Conservation (phyloP, 2,113 vertebrate genomes). For the Antigone vipio region DNA sequence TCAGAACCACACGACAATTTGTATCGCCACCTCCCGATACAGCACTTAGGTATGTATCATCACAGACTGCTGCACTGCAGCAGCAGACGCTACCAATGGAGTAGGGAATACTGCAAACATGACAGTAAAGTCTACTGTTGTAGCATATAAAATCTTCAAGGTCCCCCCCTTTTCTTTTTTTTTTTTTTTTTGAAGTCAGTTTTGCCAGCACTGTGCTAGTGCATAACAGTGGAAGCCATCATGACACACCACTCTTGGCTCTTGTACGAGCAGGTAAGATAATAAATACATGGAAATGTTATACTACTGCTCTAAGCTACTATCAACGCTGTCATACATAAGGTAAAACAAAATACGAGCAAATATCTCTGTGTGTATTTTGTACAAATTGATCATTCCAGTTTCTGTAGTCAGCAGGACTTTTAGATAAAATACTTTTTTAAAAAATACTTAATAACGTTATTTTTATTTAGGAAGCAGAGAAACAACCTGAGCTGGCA, state of each 20-base stretch:
- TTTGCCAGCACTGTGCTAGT: background rate
- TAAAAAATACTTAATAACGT: background rate
- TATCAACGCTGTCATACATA: background rate
- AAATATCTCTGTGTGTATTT: background rate
- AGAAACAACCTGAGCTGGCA: background rate
- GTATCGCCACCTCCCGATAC: background rate
- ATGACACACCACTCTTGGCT: background rate
- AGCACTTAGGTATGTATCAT: background rate
- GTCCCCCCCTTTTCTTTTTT: background rate
- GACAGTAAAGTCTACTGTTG: background rate
- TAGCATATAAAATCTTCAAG: background rate
- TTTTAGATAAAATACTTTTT: background rate
- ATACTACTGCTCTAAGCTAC: background rate
- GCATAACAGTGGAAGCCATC: background rate
- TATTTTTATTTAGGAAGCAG: background rate
- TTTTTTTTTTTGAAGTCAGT: background rate
- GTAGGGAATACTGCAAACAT: background rate
- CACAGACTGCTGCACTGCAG: slow-evolving; percentile 48
- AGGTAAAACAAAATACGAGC: background rate
- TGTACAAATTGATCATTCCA: background rate
- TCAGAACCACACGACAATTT: background rate
- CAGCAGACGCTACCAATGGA: background rate
- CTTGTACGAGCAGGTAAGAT: background rate
- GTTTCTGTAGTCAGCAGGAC: background rate
- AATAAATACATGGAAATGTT: background rate